Evolutionary conservation across 2,888 invertebrate species (phyloP), one percentile per base, ranked within the genome.

Genomic region (Drosophila kuntzei): DNA sequence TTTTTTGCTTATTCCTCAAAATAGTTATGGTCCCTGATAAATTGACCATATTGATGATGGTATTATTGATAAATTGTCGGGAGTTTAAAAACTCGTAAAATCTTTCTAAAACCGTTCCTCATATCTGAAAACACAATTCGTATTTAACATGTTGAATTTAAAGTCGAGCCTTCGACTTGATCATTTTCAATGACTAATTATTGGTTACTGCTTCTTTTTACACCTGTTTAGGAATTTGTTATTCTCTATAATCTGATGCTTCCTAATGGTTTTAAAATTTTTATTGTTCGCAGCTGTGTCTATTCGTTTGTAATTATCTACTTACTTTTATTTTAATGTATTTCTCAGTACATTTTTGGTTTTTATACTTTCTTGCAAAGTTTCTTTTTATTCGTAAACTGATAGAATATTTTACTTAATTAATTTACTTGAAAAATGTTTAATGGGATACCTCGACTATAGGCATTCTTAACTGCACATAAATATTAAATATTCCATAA

Each of bases 11-110:
- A n/a, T n/a, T n/a, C n/a, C n/a, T n/a, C n/a, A n/a, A n/a, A n/a
- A n/a, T n/a, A n/a, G n/a, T n/a, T n/a, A n/a, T n/a, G n/a, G n/a
- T n/a, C n/a, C n/a, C n/a, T n/a, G n/a, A n/a, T n/a, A n/a, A n/a
- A n/a, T n/a, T n/a, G n/a, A n/a, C n/a, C n/a, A n/a, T n/a, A n/a
- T n/a, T n/a, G n/a, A n/a, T n/a, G n/a, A n/a, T n/a, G n/a, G n/a
- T n/a, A n/a, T n/a, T 34, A 29, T 39, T 73, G 62, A 44, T 55
- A 16, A 47, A 72, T 63, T 60, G 37, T 2, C 12, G 18, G 25
- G 37, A 27, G 14, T 41, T 41, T 14, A 37, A 11, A 3, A 14
- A 53, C 20, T 66, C 46, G 44, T 32, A 12, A 5, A 37, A 11
- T 14, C 11, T 8, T 36, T 43, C 46, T 44, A 22, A 43, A 32